Conservation (phyloP, 2,888 invertebrate genomes). For the Dichetophora obliterata region DNA sequence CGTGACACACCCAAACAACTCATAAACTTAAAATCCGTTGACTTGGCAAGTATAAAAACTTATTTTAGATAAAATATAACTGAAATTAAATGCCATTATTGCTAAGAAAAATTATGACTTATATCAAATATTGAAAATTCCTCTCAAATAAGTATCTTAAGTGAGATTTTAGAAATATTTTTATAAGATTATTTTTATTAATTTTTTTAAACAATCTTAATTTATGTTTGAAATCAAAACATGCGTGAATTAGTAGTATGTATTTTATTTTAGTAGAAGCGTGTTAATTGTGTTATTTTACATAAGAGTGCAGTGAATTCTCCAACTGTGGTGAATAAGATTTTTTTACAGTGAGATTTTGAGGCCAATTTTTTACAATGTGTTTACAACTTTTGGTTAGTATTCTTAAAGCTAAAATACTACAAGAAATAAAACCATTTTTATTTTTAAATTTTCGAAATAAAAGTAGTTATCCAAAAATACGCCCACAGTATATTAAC, state of each 20-base stretch:
- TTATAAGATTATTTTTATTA: background rate
- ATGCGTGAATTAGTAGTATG: background rate
- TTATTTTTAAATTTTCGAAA: background rate
- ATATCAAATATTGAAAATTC: too few relatives aligned
- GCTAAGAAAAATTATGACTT: too few relatives aligned
- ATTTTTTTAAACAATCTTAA: background rate
- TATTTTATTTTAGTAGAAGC: too few relatives aligned
- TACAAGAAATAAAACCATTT: background rate
- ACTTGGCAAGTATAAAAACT: too few relatives aligned
- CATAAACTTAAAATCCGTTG: too few relatives aligned
- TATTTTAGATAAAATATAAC: too few relatives aligned
- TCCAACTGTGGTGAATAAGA: slow-evolving; percentile 12
- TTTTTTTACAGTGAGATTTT: slow-evolving; percentile 4
- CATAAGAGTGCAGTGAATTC: background rate
- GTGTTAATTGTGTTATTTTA: background rate
- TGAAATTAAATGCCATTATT: too few relatives aligned
- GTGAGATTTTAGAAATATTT: too few relatives aligned
- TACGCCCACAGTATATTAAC: background rate
- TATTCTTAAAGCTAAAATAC: background rate
- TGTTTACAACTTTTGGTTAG: background rate
- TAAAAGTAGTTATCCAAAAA: slow-evolving; percentile 12
- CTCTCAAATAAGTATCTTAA: too few relatives aligned
- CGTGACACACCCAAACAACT: too few relatives aligned
- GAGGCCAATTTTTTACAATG: background rate
- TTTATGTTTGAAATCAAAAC: background rate